Base-by-base conservation (phyloP, 37 sponge, comb jelly and placozoan genomes). In the Haliclona indistincta region DNA sequence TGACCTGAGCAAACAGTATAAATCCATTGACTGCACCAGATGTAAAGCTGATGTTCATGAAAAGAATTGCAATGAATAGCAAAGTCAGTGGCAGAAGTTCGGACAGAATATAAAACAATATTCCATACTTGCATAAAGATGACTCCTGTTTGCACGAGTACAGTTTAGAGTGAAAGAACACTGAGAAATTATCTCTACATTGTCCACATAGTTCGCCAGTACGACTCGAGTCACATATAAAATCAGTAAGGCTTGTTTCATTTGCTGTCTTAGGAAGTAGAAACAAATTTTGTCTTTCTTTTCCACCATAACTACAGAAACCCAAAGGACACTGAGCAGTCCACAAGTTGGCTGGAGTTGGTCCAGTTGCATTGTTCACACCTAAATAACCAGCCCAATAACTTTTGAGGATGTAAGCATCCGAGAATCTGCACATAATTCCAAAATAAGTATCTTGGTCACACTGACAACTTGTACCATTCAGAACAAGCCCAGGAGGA, bases 41-140 rank as follows among this genome's bases (percentile, higher is more conserved):
- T 47, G 84, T 76, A 40, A 84, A 84, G 38, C 84, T 75, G 11
- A 84, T 54, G 45, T 84, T 45, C 10, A 84, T 67, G 3, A 28
- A 23, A 33, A 76, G 28, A 2, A 76, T 53, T 15, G 55, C 20
- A 0, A 38, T 25, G 29, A 84, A 84, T 6, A 76, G n/a, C 8
- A 84, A 22, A 52, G 64, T 43, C 26, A 84, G 39, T 28, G 84
- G 84, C 37, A 84, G n/a, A 7, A 84, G 44, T 40, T 84, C 84
- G 6, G 77, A 76, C 11, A 84, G 41, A 5, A 76, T 44, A 67
- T 70, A 84, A 47, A 70, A 76, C 15, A 84, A 51, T 1, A 38
- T 33, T 0, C 84, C 70, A 29, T 35, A 76, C 5, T 68, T 1
- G 49, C 77, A 84, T 43, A 51, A n/a, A 11, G 2, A n/a, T 1